Evolutionary conservation across 2,113 vertebrate genomes (phyloP).

Genomic region (Pheucticus melanocephalus): DNA sequence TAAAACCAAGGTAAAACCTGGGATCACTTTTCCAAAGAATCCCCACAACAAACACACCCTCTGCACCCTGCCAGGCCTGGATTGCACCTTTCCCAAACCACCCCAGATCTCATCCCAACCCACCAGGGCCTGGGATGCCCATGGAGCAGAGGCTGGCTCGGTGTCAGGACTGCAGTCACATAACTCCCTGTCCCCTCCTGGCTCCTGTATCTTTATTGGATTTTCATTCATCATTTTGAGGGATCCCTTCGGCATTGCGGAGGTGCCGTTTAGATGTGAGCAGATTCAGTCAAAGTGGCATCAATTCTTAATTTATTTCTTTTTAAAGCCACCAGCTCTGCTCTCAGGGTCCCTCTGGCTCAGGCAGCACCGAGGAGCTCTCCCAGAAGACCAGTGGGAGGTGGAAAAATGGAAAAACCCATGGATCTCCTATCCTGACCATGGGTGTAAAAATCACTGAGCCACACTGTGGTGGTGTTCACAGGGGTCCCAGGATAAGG

Average conservation of each 20-base stretch:
- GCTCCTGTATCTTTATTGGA: constrained; percentile 23
- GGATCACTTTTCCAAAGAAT: too few species aligned
- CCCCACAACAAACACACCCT: neutral
- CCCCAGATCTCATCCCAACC: neutral
- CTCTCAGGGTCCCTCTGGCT: neutral
- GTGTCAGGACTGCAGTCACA: neutral
- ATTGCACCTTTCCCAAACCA: neutral
- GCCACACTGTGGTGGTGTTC: too few species aligned
- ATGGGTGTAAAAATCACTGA: neutral
- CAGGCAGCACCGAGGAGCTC: neutral
- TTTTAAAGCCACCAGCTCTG: neutral
- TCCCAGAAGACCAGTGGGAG: neutral
- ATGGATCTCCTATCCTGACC: neutral
- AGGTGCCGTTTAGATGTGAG: neutral
- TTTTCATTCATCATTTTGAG: constrained; percentile 55
- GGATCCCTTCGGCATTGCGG: neutral
- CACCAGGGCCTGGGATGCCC: neutral
- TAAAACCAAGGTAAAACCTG: too few species aligned
- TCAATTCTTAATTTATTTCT: constrained; percentile 35
- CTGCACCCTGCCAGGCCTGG: neutral
- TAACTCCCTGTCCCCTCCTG: neutral
- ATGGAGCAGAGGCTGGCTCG: neutral
- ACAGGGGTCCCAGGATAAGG: too few species aligned
- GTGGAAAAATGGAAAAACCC: neutral
- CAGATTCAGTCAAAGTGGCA: neutral